Evolutionary conservation across 2,888 invertebrate genomes (phyloP).

Genomic region (Incurvaria masculella): DNA sequence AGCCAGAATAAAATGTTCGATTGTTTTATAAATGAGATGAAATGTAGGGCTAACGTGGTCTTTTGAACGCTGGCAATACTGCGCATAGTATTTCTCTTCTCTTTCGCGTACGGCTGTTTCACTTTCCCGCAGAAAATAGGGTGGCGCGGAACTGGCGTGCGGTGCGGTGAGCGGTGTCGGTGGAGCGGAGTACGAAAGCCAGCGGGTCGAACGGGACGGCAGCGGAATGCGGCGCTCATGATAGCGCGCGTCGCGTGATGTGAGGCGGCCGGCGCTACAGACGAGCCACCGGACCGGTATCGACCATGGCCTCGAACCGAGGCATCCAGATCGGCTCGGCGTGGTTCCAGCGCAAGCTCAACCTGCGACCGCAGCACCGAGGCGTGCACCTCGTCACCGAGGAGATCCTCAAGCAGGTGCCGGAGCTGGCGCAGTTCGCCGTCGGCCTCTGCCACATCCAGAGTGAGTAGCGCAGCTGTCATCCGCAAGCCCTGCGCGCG

Average conservation of each 20-base stretch:
- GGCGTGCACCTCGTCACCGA: conserved; percentile 97
- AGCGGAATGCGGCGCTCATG: not conserved
- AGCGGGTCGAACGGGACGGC: not conserved
- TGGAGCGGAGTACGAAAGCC: conserved; percentile 1
- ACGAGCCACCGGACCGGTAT: conserved; percentile 18
- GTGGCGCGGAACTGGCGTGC: conserved; percentile 40
- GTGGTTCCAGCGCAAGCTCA: conserved; percentile 98
- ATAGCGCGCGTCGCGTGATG: not conserved
- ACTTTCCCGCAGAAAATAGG: conserved; percentile 59
- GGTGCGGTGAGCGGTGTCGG: conserved; percentile 1
- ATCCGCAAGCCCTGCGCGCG: not conserved
- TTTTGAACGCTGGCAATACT: conserved; percentile 30
- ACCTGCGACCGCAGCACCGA: conserved; percentile 92
- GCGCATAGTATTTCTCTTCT: conserved; percentile 41
- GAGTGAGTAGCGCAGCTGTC: conserved; percentile 67
- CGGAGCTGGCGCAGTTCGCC: conserved; percentile 91
- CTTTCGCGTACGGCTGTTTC: conserved; percentile 44
- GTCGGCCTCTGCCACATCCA: conserved; percentile 96
- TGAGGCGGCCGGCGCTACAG: conserved; percentile 1
- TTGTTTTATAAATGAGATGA: not conserved
- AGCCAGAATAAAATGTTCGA: no score
- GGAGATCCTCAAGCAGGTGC: conserved; percentile 92
- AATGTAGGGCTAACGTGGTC: not conserved
- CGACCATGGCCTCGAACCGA: conserved; percentile 84
- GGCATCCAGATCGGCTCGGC: conserved; percentile 94